These are phyloP conservation scores for Drosophila koepferae DNA, from an alignment of 2,888 invertebrate species.

Conservation along the genomic window DNA sequence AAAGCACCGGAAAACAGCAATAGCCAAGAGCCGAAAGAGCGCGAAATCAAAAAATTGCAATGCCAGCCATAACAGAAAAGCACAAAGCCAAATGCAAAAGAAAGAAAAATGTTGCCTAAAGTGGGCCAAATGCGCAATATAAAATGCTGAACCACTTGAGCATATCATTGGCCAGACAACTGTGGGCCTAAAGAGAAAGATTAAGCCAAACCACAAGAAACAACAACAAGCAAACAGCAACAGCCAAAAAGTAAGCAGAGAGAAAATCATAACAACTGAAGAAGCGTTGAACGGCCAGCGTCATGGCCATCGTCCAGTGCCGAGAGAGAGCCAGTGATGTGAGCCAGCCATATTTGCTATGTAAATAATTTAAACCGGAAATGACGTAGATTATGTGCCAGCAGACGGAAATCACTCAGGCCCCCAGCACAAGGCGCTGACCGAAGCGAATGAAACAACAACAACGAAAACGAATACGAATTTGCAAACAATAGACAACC, in stretches of 20 bases:
- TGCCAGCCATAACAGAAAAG: constrained; percentile 26
- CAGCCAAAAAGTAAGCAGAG: neutral
- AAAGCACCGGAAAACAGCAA: constrained; percentile 44
- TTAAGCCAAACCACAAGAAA: constrained; percentile 42
- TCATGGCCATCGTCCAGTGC: neutral
- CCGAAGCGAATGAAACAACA: constrained; percentile 30
- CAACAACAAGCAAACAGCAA: neutral
- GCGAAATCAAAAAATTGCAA: constrained; percentile 55
- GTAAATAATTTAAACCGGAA: constrained; percentile 77
- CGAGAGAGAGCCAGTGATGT: constrained; percentile 14
- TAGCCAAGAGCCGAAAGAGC: constrained; percentile 38
- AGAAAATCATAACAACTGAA: constrained; percentile 56
- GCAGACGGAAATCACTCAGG: constrained; percentile 67
- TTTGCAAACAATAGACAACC: constrained; percentile 63
- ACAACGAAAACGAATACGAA: constrained; percentile 61
- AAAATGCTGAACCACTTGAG: constrained; percentile 50
- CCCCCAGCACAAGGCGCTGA: constrained; percentile 43
- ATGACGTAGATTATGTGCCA: constrained; percentile 73
- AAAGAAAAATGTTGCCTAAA: constrained; percentile 21
- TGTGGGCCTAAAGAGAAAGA: constrained; percentile 39
- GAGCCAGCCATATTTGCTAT: constrained; percentile 64
- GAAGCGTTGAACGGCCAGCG: constrained; percentile 18
- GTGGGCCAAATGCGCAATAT: constrained; percentile 50
- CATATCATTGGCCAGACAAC: constrained; percentile 38
- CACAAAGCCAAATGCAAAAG: constrained; percentile 4